These are phyloP conservation scores for Ricordea florida DNA, from an alignment of 92 coral and sea anemone genomes.

Conservation along the genomic window DNA sequence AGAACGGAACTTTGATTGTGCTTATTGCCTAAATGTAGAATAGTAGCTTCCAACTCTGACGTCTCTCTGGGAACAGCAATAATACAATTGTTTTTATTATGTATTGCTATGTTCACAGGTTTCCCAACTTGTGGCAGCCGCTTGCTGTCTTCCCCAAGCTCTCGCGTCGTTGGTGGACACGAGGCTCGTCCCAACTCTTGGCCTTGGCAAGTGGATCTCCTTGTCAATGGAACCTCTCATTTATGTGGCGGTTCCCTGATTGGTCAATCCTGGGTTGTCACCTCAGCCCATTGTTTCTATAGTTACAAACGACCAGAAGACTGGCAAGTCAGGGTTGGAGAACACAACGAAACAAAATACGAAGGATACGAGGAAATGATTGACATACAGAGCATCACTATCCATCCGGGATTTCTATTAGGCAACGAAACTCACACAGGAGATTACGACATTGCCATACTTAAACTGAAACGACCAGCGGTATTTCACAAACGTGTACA, in stretches of 20 bases:
- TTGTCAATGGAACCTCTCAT: constrained; percentile 68
- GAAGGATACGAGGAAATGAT: constrained; percentile 84
- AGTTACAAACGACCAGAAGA: constrained; percentile 40
- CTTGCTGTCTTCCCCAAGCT: constrained; percentile 19
- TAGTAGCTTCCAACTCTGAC: too few relatives aligned
- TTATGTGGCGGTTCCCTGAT: constrained; percentile 88
- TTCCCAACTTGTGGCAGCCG: constrained; percentile 80
- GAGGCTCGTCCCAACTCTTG: constrained; percentile 92
- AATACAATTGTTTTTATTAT: too few relatives aligned
- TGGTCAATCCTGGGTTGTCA: constrained; percentile 80
- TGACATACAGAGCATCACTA: constrained; percentile 51
- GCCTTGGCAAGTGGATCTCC: constrained; percentile 98
- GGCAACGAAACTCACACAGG: constrained; percentile 59
- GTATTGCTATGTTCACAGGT: too few relatives aligned
- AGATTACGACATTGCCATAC: constrained; percentile 83
- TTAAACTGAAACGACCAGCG: constrained; percentile 90
- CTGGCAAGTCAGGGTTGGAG: constrained; percentile 81
- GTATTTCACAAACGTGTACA: constrained; percentile 78
- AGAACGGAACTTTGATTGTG: too few relatives aligned
- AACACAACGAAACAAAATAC: constrained; percentile 70
- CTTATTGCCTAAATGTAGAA: too few relatives aligned
- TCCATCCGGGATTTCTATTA: constrained; percentile 74
- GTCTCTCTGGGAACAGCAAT: too few relatives aligned
- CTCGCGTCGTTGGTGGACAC: constrained; percentile 88
- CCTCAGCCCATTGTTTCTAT: constrained; percentile 85